Conservation (phyloP, 2,113 vertebrate species). For the Lamprotornis superbus region DNA sequence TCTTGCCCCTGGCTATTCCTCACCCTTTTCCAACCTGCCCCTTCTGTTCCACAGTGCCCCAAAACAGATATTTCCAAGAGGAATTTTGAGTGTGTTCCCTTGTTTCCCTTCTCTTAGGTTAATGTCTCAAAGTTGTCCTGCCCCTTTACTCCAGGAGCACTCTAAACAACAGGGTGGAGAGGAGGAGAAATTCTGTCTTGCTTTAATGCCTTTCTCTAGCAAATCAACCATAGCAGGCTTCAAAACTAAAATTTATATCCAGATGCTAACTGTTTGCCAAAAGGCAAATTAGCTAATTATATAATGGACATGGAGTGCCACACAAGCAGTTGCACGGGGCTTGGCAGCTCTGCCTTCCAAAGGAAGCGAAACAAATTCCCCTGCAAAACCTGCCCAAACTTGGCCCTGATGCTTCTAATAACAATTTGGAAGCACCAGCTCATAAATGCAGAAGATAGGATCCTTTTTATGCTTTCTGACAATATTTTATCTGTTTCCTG, state of each 20-base stretch:
- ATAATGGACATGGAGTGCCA: conserved; percentile 8
- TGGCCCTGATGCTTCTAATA: not conserved
- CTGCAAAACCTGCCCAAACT: not conserved
- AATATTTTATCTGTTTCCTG: not conserved
- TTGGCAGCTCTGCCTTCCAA: conserved; percentile 38
- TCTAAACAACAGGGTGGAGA: not conserved
- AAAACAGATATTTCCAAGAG: not conserved
- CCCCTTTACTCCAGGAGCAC: not conserved
- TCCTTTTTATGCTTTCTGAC: not conserved
- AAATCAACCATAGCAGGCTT: conserved; percentile 5
- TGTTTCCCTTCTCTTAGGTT: not conserved
- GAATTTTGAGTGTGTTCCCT: not conserved
- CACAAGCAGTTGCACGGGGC: not conserved
- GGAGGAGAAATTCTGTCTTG: not conserved
- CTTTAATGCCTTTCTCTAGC: not conserved
- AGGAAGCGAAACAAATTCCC: not conserved
- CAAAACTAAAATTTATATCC: conserved; percentile 43
- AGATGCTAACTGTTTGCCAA: conserved; percentile 45
- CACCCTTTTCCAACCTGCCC: not conserved
- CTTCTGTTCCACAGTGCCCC: not conserved
- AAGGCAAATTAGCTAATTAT: conserved; percentile 48
- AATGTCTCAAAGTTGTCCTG: not conserved
- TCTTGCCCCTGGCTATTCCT: not conserved
- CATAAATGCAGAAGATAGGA: not conserved
- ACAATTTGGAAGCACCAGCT: not conserved